A percentile compares a stretch with the other conserved stretches of the same genome.
These are phyloP conservation scores for Melanchra persicariae DNA, from an alignment of 2,888 invertebrate genomes.

Conservation along the genomic window DNA sequence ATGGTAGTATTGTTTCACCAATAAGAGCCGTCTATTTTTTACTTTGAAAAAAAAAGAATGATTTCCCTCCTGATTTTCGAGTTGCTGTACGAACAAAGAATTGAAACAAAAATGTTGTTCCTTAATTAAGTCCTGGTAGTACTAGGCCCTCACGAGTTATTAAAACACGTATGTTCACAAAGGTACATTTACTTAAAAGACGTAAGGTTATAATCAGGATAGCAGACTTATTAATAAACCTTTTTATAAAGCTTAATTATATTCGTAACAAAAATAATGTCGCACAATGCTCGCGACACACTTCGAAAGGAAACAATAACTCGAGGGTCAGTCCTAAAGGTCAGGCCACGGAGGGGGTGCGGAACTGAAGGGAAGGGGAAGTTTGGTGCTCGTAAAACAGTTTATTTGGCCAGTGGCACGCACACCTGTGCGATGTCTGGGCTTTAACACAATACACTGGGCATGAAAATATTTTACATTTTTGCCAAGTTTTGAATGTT, in stretches of 20 bases:
- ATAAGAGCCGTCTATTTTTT: background rate
- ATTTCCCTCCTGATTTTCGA: background rate
- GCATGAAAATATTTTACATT: background rate
- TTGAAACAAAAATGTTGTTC: background rate
- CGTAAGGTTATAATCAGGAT: background rate
- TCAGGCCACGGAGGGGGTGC: background rate
- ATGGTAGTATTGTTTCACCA: background rate
- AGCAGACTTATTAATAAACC: background rate
- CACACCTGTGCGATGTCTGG: conserved; percentile 15
- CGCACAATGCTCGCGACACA: conserved; percentile 34
- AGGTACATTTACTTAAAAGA: too few relatives aligned
- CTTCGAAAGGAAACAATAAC: conserved; percentile 50
- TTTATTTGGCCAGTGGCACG: conserved; percentile 32
- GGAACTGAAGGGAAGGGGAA: background rate
- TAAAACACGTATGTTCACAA: background rate
- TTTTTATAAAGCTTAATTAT: conserved; percentile 15
- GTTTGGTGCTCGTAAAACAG: conserved; percentile 44
- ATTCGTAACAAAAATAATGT: conserved; percentile 26
- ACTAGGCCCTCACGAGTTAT: background rate
- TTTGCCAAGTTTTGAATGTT: background rate
- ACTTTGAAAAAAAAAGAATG: too few relatives aligned
- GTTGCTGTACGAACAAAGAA: background rate
- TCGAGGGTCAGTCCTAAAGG: conserved; percentile 36
- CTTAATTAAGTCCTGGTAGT: background rate
- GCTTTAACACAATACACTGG: background rate